Conservation (phyloP, 2,113 vertebrate genomes). For the Hystrix cristata region DNA sequence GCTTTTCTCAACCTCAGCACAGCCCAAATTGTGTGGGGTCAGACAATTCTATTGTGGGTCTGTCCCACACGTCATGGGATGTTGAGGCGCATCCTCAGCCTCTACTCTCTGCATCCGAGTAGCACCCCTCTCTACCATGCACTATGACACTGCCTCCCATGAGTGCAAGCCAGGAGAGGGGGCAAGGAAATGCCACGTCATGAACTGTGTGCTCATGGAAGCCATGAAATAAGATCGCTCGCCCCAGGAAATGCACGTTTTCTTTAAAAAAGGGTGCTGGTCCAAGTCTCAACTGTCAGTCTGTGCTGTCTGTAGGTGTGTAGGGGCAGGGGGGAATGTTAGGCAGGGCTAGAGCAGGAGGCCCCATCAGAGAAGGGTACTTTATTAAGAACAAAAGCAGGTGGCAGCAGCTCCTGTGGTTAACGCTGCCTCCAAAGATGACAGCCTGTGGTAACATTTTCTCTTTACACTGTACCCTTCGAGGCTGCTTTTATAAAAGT, state of each 20-base stretch:
- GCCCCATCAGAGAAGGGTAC: too few species aligned
- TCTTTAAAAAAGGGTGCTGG: not conserved
- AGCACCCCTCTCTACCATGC: too few species aligned
- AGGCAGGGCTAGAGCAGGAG: too few species aligned
- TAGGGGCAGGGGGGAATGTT: too few species aligned
- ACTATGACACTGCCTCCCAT: accelerated
- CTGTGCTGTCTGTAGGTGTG: too few species aligned
- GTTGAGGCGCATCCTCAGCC: not conserved
- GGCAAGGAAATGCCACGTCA: accelerated
- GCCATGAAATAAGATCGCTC: not conserved
- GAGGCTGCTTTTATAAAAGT: too few species aligned
- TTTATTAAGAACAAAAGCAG: too few species aligned
- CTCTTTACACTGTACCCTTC: too few species aligned
- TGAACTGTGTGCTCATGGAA: not conserved
- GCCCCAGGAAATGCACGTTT: accelerated
- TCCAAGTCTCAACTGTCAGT: accelerated
- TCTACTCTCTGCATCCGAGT: accelerated
- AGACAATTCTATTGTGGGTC: accelerated
- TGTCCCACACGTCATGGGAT: accelerated
- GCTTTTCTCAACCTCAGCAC: not conserved
- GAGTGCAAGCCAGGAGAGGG: not conserved
- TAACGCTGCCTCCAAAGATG: too few species aligned
- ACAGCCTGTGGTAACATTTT: too few species aligned
- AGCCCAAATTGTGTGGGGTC: too few species aligned
- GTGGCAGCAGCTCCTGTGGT: too few species aligned